Base-by-base conservation (phyloP, 1,140 invertebrate genomes). In the Lasioglossum albipes region DNA sequence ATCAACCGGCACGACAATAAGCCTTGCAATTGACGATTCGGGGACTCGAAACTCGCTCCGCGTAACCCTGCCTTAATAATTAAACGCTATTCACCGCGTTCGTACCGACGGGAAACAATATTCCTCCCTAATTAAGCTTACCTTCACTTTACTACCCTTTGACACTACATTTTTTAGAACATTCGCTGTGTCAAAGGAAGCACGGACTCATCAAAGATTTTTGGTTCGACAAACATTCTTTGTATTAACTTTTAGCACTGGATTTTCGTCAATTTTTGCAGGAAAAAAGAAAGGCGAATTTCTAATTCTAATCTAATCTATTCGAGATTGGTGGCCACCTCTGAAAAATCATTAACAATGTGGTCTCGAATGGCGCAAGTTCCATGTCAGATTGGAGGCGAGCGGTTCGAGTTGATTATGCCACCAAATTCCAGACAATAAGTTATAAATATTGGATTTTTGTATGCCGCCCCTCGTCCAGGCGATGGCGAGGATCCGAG, bases 361-460 rank as follows among this genome's bases (percentile, higher is more conserved):
- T 36, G 31, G 31, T 36, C 31, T 36, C 7, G 7, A n/a, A n/a
- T 20, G 3, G 7, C 20, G 20, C 3, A 59, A n/a, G 18, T 20
- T 18, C 5, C 6, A 59, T n/a, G 18, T 1, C 54, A 57, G 20
- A 20, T 20, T 20, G 54, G 20, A 57, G 54, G 16, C 18, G 20
- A 57, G 18, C 20, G 57, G 57, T 7, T 6, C 57, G 7, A n/a
- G 57, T 2, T 66, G 62, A 74, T 79, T 67, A 52, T 67, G 22
- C 70, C 49, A 52, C 41, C 87, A 87, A 91, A 89, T 90, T 87
- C 82, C 82, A 91, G 86, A 92, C 90, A 91, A 92, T 91, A 91
- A 90, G 89, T 91, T 91, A 91, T 92, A 92, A 92, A 93, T 93
- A 92, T 93, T 92, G 85, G 90, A 90, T 90, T 90, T 84, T 45